phyloP scores from a whole-genome alignment of 1,140 invertebrate genomes.

The Nilaparvata lugens region DNA sequence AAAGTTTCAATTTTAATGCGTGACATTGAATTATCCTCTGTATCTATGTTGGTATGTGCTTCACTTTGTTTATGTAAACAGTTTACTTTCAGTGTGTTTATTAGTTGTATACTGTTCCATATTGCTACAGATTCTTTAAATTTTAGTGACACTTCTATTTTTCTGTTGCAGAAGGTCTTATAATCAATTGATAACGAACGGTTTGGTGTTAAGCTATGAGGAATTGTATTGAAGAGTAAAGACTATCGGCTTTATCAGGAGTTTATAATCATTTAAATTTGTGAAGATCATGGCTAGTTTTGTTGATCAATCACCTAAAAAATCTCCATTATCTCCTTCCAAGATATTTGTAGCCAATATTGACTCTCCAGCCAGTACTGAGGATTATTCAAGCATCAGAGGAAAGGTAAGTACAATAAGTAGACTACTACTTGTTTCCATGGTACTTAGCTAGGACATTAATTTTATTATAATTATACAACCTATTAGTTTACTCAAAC shows the following conservation, averaged over 20 bases:
- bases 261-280: not conserved
- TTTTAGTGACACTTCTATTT: not conserved
- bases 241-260: not conserved
- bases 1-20: not conserved
- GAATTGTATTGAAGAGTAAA: not conserved
- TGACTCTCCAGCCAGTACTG: constrained; percentile 23
- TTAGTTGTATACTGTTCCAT: no score
- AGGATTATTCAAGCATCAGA: constrained; percentile 39
- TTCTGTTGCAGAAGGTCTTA: not conserved
- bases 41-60: not conserved
- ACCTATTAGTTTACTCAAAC: not conserved
- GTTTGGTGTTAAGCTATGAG: not conserved
- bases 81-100: no score
- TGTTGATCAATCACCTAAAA: constrained; percentile 29
- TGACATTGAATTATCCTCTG: not conserved
- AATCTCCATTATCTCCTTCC: constrained; percentile 18
- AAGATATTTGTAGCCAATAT: constrained; percentile 28
- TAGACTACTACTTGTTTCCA: constrained; percentile 6
- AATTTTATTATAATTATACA: not conserved
- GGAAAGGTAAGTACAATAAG: constrained; percentile 38
- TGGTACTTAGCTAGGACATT: not conserved
- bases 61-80: no score
- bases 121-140: no score
- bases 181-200: not conserved
- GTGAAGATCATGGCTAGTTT: constrained; percentile 25